A percentile compares a stretch with the other conserved stretches of the same genome.
These are phyloP conservation scores for Germaria angustata DNA, from an alignment of 2,888 invertebrate genomes.

Conservation along the genomic window DNA sequence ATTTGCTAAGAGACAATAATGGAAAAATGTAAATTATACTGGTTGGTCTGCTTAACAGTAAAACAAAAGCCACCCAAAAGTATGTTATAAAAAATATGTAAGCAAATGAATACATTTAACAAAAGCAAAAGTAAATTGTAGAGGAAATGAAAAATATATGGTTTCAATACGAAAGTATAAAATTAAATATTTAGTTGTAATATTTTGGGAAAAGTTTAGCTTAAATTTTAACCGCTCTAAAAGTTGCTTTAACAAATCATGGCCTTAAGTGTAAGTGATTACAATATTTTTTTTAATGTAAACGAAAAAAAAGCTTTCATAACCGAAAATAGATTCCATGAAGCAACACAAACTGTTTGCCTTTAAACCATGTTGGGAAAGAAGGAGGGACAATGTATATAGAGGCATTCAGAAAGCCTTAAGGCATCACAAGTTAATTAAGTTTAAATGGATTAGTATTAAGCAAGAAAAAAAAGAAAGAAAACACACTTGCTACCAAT, in stretches of 20 bases:
- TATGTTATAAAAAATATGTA: constrained; percentile 8
- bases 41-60: neutral
- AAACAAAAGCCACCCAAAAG: constrained; percentile 9
- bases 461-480: constrained; percentile 63
- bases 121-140: neutral
- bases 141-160: neutral
- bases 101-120: neutral
- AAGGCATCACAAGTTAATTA: constrained; percentile 72
- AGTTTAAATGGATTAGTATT: constrained; percentile 75
- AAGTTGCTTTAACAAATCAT: constrained; percentile 66
- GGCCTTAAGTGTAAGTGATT: constrained; percentile 75
- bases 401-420: neutral
- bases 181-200: neutral
- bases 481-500: neutral
- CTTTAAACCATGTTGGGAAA: neutral
- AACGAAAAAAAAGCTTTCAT: neutral
- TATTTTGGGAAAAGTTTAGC: neutral
- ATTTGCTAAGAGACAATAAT: neutral
- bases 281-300: constrained; percentile 52
- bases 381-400: too few relatives aligned
- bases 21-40: constrained; percentile 4
- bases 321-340: neutral
- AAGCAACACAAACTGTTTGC: neutral
- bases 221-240: neutral
- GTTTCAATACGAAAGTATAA: neutral